phyloP scores from a whole-genome alignment of 2,113 vertebrate species.

The Oxyura jamaicensis region DNA sequence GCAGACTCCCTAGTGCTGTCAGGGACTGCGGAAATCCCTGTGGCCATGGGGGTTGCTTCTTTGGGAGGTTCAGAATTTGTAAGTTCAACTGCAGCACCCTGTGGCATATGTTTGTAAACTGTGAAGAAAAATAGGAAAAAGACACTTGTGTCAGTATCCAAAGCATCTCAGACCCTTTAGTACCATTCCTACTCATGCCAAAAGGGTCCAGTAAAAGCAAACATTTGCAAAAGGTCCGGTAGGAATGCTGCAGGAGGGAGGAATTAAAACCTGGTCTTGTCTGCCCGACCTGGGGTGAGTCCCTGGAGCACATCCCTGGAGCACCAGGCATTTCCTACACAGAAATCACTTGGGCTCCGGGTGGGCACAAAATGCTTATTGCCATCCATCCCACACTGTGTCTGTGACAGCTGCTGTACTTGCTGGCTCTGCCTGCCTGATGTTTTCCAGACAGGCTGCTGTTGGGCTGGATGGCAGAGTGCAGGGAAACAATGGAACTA shows the following conservation, averaged over 20 bases:
- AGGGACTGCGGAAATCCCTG: background rate
- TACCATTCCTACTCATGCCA: background rate
- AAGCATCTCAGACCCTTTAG: background rate
- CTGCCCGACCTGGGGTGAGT: background rate
- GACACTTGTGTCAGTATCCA: fast-evolving
- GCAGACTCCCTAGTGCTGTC: background rate
- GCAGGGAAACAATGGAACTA: background rate
- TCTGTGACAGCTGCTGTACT: background rate
- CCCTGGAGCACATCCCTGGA: background rate
- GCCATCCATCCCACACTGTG: background rate
- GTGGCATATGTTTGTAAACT: background rate
- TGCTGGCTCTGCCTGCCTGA: background rate
- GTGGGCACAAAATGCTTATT: fast-evolving
- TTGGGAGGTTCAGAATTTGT: background rate
- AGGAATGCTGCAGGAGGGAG: background rate
- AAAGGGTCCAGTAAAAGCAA: fast-evolving
- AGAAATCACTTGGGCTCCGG: background rate
- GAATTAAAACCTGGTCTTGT: background rate
- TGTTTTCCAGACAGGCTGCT: background rate
- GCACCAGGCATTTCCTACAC: background rate
- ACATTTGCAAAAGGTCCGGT: background rate
- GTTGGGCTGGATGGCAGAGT: background rate
- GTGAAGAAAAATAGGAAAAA: background rate
- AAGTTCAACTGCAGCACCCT: background rate
- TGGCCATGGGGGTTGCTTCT: background rate